Conservation (phyloP, 2,113 vertebrate genomes). For the Oenanthe oenanthe region DNA sequence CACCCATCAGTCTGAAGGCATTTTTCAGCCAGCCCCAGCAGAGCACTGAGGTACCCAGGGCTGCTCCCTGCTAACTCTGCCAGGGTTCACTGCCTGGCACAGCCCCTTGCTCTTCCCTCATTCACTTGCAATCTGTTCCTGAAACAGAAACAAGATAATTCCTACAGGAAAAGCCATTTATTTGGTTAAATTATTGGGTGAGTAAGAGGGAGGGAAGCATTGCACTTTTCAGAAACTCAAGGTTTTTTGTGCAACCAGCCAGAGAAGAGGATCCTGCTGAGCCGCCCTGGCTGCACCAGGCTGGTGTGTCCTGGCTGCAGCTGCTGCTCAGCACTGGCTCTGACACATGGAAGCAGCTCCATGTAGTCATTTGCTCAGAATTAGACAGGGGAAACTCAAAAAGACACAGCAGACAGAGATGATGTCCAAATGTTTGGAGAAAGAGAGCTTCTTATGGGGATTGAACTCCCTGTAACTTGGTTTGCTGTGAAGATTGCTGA, state of each 20-base stretch:
- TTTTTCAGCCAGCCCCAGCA: not conserved
- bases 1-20: not conserved
- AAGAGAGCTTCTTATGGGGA: not conserved
- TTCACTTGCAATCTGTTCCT: not conserved
- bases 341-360: not conserved
- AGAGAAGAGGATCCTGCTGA: not conserved
- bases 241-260: not conserved
- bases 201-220: not conserved
- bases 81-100: not conserved
- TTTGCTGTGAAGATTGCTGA: slow-evolving; percentile 26
- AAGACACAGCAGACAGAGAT: not conserved
- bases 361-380: not conserved
- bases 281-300: not conserved
- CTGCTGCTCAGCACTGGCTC: not conserved
- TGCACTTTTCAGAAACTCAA: accelerated
- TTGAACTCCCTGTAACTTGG: not conserved
- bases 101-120: not conserved
- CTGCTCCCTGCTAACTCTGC: not conserved
- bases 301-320: not conserved
- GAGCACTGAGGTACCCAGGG: not conserved
- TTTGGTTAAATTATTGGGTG: not conserved
- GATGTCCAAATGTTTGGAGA: not conserved
- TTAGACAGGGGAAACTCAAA: slow-evolving; percentile 18
- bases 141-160: not conserved
- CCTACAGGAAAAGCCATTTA: not conserved